Percentiles rank a stretch among this genome's conserved stretches.
phyloP scores from a whole-genome alignment of 2,113 vertebrate species.

The Candoia aspera region DNA sequence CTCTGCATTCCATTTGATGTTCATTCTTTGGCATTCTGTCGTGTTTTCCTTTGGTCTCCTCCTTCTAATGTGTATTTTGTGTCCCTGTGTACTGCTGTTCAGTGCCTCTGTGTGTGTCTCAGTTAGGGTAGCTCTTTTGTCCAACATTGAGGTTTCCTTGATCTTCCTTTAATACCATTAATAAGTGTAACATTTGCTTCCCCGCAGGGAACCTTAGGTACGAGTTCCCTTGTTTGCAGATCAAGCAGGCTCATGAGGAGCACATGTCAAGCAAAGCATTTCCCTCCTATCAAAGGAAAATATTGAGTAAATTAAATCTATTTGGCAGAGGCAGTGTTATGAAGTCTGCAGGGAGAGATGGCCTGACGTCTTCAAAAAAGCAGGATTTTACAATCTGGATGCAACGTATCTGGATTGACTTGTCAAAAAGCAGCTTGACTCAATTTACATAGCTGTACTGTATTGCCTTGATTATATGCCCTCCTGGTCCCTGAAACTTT shows the following conservation, averaged over 20 bases:
- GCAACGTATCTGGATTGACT: background rate
- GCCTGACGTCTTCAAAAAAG: background rate
- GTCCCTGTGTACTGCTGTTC: background rate
- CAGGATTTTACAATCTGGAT: background rate
- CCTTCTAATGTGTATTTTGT: background rate
- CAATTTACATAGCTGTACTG: background rate
- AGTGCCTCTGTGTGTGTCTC: background rate
- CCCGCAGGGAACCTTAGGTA: background rate
- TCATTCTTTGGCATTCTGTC: background rate
- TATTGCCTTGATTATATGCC: background rate
- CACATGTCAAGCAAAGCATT: background rate
- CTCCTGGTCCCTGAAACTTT: background rate
- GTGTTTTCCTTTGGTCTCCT: background rate
- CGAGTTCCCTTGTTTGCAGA: background rate
- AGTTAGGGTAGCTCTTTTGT: background rate
- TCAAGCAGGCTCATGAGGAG: background rate
- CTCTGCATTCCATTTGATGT: conserved; percentile 1
- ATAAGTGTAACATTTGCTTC: background rate
- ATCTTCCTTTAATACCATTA: background rate
- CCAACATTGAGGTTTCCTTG: background rate
- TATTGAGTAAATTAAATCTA: background rate
- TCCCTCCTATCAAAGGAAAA: background rate
- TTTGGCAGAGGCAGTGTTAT: background rate
- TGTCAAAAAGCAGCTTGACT: background rate
- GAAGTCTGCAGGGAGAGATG: background rate